Base-by-base conservation (phyloP, 2,888 invertebrate species). In the Anticlea derivata region DNA sequence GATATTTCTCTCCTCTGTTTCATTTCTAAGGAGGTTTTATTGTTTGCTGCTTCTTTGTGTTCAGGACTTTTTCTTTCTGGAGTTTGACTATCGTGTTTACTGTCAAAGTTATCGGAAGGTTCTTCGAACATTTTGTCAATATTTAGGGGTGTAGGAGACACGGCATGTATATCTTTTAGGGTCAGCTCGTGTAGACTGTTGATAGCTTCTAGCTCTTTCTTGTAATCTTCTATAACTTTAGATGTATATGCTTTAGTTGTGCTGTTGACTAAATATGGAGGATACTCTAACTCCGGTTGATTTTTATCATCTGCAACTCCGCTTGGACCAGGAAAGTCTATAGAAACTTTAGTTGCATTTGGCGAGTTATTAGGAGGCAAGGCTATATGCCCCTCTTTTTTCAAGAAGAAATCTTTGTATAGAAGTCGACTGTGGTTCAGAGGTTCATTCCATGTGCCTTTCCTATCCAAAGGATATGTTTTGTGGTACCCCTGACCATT, bases 221-320 rank as follows among this genome's bases (percentile, higher is more conserved):
- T 91, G 55, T 91, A 91, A 70, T 91, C 91, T 72, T 91, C 90
- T 46, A 91, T 91, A 2, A 91, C 91, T 71, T 88, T 87, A 10
- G 91, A 90, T 3, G 91, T 91, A 48, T 91, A 91, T 0, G 87
- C 85, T 77, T 90, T 91, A 17, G 85, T 86, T 24, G 78, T 79
- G 60, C 87, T 91, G 53, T 90, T 86, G 1, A 76, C 72, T 55
- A 91, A 75, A 65, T 91, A 91, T 1, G 81, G 64, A 7, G 91
- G 91, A 63, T 91, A 91, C 47, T 86, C 81, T 38, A 72, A 59
- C 58, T 75, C 75, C 7, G 70, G 64, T 20, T 75, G 75, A 41
- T 64, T 66, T 13, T 74, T 33, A 43, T 57, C 56, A 24, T 49
- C 52, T 8, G 40, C 51, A 7, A 35, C 50, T 57, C 83, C 80